Evolutionary conservation across 2,888 invertebrate species (phyloP).

Genomic region (Pterostichus madidus): DNA sequence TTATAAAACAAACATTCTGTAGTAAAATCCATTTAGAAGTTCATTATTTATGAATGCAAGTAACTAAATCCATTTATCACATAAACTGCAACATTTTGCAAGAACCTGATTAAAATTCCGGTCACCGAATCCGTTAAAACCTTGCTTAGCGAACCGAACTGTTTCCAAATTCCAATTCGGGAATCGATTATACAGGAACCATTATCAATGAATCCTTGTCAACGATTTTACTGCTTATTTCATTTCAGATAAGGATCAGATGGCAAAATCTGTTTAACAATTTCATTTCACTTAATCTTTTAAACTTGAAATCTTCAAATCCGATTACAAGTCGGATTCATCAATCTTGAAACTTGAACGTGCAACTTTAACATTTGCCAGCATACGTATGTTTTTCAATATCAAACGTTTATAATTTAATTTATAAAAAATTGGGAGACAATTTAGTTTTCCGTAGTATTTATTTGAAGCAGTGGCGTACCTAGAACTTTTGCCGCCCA

Average conservation of each 20-base stretch:
- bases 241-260: conserved; percentile 20
- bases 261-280: conserved; percentile 16
- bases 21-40: neutral
- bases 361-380: no score
- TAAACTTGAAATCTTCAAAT: neutral
- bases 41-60: conserved; percentile 35
- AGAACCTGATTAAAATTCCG: conserved; percentile 50
- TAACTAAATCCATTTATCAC: conserved; percentile 34
- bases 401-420: neutral
- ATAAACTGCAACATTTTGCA: conserved; percentile 46
- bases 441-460: neutral
- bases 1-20: no score
- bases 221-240: conserved; percentile 26
- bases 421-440: neutral
- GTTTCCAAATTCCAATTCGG: conserved; percentile 22
- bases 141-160: conserved; percentile 35
- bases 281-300: conserved; percentile 15
- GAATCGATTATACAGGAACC: conserved; percentile 41
- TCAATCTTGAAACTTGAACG: no score
- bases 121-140: conserved; percentile 51
- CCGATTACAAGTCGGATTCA: neutral
- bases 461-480: neutral
- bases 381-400: no score
- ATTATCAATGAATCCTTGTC: conserved; percentile 34
- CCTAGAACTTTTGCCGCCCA: no score